Evolutionary conservation across 64 coral and sea anemone genomes (phyloP).

Genomic region (Orbicella faveolata): DNA sequence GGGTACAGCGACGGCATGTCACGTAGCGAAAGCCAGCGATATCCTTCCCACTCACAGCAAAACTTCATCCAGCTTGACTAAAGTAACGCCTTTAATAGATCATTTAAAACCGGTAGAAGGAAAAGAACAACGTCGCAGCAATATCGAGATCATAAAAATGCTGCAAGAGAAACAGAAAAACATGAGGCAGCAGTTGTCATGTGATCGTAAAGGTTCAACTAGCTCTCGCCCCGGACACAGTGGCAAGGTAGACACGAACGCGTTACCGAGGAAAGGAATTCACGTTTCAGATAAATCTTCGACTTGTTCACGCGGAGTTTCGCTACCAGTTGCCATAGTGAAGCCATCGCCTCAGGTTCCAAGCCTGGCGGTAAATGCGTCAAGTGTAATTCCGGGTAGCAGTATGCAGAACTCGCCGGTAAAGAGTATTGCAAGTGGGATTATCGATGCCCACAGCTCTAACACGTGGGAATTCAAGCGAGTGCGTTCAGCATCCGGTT

Average conservation of each 20-base stretch:
- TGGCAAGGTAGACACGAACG: background rate
- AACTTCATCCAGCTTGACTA: background rate
- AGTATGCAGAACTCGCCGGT: background rate
- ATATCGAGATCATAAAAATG: conserved; percentile 20
- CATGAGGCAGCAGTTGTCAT: conserved; percentile 12
- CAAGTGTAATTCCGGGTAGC: background rate
- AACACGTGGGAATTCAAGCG: background rate
- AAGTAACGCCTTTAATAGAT: background rate
- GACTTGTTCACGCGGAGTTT: background rate
- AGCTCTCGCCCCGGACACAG: background rate
- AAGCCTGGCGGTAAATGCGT: background rate
- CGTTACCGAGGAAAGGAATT: background rate
- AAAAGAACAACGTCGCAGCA: conserved; percentile 28
- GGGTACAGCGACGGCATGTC: background rate
- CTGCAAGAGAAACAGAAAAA: conserved; percentile 14
- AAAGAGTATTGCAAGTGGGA: conserved; percentile 38
- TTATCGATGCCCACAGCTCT: conserved; percentile 11
- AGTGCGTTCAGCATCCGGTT: conserved; percentile 1
- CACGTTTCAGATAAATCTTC: background rate
- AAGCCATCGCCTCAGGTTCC: conserved; percentile 10
- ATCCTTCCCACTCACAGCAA: background rate
- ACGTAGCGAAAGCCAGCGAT: background rate
- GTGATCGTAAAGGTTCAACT: background rate
- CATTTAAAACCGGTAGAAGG: background rate
- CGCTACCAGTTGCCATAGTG: conserved; percentile 17